A percentile compares a stretch with the other conserved stretches of the same genome.
Conservation (phyloP, 1,140 invertebrate genomes). For the Rhyacophila brunnea region DNA sequence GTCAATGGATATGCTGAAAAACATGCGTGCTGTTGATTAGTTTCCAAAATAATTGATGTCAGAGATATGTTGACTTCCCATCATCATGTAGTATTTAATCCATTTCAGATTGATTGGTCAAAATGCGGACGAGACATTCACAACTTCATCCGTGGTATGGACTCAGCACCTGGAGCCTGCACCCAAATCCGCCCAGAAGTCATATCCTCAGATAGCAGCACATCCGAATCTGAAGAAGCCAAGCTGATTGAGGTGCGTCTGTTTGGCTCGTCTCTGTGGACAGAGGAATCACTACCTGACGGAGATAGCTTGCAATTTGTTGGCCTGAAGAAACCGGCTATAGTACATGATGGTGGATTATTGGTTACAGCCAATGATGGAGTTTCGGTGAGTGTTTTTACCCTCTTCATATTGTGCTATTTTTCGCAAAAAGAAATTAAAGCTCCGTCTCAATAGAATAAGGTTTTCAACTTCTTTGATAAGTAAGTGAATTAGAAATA, state of each 20-base stretch:
- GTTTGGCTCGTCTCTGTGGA: slow-evolving; percentile 79
- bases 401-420: too few species aligned
- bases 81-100: too few species aligned
- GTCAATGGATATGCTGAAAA: too few species aligned
- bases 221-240: background rate
- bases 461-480: too few species aligned
- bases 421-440: too few species aligned
- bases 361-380: slow-evolving; percentile 78
- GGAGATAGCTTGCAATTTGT: slow-evolving; percentile 64
- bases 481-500: too few species aligned
- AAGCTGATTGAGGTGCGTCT: slow-evolving; percentile 61
- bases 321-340: slow-evolving; percentile 60
- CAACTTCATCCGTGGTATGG: slow-evolving; percentile 91
- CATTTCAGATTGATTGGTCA: slow-evolving; percentile 68
- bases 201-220: slow-evolving; percentile 38
- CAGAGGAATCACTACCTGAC: slow-evolving; percentile 55
- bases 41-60: too few species aligned
- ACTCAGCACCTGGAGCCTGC: slow-evolving; percentile 90
- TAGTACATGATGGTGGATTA: slow-evolving; percentile 77
- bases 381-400: slow-evolving; percentile 58
- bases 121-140: slow-evolving; percentile 71
- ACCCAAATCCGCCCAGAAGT: slow-evolving; percentile 60
- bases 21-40: too few species aligned
- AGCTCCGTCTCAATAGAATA: too few species aligned
- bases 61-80: too few species aligned